Conservation (phyloP, 2,888 invertebrate species). For the Cosmorhoe ocellata region DNA sequence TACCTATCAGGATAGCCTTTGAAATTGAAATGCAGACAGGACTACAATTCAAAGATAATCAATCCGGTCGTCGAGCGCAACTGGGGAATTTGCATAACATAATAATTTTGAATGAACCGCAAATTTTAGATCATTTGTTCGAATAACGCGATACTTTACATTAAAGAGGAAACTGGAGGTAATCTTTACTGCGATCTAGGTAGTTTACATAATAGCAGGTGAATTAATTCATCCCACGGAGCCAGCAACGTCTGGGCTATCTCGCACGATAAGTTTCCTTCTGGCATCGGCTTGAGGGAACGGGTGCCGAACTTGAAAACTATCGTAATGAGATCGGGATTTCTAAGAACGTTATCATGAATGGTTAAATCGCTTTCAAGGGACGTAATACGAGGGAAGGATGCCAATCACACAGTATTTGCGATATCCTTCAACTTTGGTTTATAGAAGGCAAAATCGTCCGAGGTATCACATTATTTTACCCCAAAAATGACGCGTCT, state of each 20-base stretch:
- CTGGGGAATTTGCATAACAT: conserved; percentile 35
- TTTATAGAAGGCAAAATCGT: conserved; percentile 8
- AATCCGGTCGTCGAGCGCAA: conserved; percentile 26
- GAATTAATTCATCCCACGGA: conserved; percentile 77
- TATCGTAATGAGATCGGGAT: conserved; percentile 74
- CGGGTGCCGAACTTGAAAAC: conserved; percentile 51
- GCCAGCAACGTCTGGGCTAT: conserved; percentile 52
- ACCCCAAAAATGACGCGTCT: conserved; percentile 17
- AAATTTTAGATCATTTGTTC: conserved; percentile 55
- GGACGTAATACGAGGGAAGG: conserved; percentile 44
- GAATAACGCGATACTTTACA: conserved; percentile 49
- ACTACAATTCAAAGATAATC: conserved; percentile 31
- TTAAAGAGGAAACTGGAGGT: conserved; percentile 49
- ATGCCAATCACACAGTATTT: conserved; percentile 58
- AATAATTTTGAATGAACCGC: conserved; percentile 55
- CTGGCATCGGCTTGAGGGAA: conserved; percentile 43
- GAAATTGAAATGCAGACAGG: conserved; percentile 34
- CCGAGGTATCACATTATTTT: conserved; percentile 3
- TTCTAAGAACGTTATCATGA: conserved; percentile 64
- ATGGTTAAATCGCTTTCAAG: conserved; percentile 47
- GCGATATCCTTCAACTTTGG: conserved; percentile 38
- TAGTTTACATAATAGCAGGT: conserved; percentile 65
- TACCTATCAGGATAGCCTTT: conserved; percentile 29
- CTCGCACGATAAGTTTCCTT: conserved; percentile 64
- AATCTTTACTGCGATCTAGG: conserved; percentile 75